Conservation (phyloP, 2,797 vertebrate species). For the Lacerta viridis region DNA sequence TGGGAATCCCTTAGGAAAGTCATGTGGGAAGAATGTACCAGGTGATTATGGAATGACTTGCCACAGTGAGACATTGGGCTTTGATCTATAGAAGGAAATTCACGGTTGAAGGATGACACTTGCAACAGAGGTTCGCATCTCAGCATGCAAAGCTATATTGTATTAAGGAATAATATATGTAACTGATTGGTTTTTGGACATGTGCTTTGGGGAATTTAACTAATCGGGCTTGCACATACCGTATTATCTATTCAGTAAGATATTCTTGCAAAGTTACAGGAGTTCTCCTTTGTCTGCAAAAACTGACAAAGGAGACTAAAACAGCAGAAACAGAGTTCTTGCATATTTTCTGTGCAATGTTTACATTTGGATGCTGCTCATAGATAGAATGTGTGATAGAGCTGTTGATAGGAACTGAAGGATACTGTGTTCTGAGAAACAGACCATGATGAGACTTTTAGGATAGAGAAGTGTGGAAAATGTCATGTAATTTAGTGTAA, state of each 20-base stretch:
- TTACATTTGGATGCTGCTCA: background rate
- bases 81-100: background rate
- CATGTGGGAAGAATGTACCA: too few species aligned
- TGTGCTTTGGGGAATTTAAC: background rate
- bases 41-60: too few species aligned
- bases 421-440: background rate
- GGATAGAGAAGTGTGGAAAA: too few species aligned
- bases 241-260: background rate
- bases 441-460: background rate
- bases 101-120: background rate
- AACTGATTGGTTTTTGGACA: background rate
- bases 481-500: background rate
- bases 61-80: too few species aligned
- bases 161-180: background rate
- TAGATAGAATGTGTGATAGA: background rate
- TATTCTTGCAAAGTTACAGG: background rate
- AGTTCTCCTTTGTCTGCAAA: background rate
- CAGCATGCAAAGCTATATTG: background rate
- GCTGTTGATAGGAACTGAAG: background rate
- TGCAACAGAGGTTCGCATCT: background rate
- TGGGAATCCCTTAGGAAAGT: too few species aligned
- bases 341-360: background rate
- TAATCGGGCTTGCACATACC: background rate
- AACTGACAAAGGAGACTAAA: background rate
- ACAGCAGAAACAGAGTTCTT: background rate